phyloP scores from a whole-genome alignment of 2,113 vertebrate genomes.

The Rallus limicola region DNA sequence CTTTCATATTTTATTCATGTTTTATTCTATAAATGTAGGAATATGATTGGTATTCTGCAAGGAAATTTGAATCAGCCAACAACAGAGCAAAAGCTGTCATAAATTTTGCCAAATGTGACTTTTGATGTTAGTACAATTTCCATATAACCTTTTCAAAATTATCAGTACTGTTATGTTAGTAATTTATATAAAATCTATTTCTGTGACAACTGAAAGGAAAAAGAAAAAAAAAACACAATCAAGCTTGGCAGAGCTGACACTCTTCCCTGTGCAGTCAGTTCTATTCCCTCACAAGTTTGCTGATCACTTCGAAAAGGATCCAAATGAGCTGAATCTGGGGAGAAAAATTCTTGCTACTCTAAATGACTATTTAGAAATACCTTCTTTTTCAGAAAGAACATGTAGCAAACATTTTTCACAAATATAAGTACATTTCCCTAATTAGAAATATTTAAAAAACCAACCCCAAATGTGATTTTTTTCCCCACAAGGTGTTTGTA shows the following conservation, averaged over 20 bases:
- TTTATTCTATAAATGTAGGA: not conserved
- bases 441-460: not conserved
- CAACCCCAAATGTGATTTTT: not conserved
- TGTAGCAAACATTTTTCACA: not conserved
- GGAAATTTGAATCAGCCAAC: constrained; percentile 5
- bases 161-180: constrained; percentile 3
- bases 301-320: not conserved
- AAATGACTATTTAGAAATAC: not conserved
- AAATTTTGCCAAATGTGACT: constrained; percentile 1
- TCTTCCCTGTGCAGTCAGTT: not conserved
- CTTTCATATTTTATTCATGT: constrained; percentile 35
- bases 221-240: not conserved
- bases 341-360: not conserved
- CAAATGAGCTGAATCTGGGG: not conserved
- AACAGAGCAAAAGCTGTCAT: constrained; percentile 16
- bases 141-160: constrained; percentile 58
- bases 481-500: not conserved
- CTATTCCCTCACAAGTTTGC: not conserved
- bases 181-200: constrained; percentile 38
- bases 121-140: constrained; percentile 37
- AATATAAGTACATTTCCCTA: not conserved
- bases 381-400: not conserved
- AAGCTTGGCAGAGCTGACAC: not conserved
- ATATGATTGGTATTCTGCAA: constrained; percentile 38
- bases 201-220: not conserved